phyloP scores from a whole-genome alignment of 2,113 vertebrate genomes.

The Mustela nigripes region DNA sequence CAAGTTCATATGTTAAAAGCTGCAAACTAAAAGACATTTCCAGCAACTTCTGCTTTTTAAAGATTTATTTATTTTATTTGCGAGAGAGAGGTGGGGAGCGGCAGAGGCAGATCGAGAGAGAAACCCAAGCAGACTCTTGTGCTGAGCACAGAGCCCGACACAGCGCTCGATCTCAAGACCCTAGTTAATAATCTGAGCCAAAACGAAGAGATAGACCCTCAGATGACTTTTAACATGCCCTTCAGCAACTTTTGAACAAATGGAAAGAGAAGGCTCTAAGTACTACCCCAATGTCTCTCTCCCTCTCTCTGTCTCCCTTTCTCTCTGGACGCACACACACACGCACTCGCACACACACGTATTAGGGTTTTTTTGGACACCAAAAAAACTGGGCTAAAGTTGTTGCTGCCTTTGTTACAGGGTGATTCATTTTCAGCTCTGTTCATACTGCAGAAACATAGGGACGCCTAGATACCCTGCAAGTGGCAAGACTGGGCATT shows the following conservation, averaged over 20 bases:
- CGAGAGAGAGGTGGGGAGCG: neutral
- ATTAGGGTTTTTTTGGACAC: neutral
- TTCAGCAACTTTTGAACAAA: slow-evolving; percentile 63
- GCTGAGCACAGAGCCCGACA: neutral
- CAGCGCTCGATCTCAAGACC: neutral
- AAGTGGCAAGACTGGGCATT: neutral
- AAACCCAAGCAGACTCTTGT: neutral
- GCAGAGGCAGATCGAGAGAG: neutral
- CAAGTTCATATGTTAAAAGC: slow-evolving; percentile 52
- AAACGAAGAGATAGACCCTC: neutral
- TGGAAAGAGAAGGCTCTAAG: slow-evolving; percentile 50
- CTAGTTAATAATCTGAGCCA: neutral
- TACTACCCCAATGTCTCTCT: neutral
- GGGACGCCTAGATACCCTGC: neutral
- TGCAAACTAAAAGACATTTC: slow-evolving; percentile 56
- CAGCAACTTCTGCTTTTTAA: slow-evolving; percentile 8
- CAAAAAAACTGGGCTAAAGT: slow-evolving; percentile 9
- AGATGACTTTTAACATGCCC: neutral
- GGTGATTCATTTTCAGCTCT: slow-evolving; percentile 32
- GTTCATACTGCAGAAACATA: neutral
- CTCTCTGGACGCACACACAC: neutral
- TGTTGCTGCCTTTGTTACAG: neutral
- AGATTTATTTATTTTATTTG: neutral
- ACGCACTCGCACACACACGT: neutral
- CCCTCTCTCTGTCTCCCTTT: neutral